Percentiles rank a stretch among this genome's conserved stretches.
phyloP scores from a whole-genome alignment of 2,797 vertebrate species.

The Hozukius guyotensis region DNA sequence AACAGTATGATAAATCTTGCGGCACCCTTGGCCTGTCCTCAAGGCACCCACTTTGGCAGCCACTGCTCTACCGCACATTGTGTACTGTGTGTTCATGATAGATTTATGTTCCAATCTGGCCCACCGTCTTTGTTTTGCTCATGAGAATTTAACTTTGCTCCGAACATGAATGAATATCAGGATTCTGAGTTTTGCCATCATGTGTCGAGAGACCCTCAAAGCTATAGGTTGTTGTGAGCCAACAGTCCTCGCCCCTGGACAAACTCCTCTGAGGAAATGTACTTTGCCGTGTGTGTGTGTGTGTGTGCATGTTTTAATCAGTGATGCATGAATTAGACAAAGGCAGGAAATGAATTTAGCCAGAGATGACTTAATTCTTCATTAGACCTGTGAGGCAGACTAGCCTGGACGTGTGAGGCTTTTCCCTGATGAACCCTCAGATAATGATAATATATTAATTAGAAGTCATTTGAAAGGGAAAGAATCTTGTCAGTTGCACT shows the following conservation, averaged over 20 bases:
- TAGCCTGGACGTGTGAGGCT: neutral
- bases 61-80: neutral
- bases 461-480: neutral
- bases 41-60: neutral
- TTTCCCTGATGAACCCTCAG: neutral
- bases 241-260: neutral
- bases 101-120: conserved; percentile 2
- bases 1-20: neutral
- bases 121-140: neutral
- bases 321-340: conserved; percentile 5
- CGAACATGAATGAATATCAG: neutral
- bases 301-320: conserved; percentile 5
- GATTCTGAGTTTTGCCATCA: neutral
- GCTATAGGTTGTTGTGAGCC: neutral
- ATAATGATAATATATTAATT: conserved; percentile 3
- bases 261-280: neutral
- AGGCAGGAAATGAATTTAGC: conserved; percentile 1
- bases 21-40: neutral
- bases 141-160: neutral
- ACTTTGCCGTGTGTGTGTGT: neutral
- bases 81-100: conserved; percentile 9
- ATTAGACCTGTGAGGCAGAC: neutral
- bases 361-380: neutral
- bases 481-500: neutral
- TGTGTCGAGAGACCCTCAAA: neutral